Base-by-base conservation (phyloP, 2,888 invertebrate genomes). In the Sipha maydis region DNA sequence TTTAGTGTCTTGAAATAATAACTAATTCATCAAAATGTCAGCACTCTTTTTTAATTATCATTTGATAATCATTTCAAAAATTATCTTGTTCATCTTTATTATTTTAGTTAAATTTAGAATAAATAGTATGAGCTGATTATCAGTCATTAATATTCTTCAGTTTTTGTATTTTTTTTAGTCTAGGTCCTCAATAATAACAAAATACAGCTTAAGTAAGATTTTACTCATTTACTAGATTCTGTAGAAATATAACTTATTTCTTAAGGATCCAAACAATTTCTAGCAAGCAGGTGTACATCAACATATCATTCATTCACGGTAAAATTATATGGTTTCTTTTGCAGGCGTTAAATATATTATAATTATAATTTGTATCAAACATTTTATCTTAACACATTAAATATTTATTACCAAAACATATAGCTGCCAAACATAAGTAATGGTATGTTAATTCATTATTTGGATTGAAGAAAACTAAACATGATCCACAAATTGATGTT, bases 341-440 rank as follows among this genome's bases (percentile, higher is more conserved):
- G 3, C 2, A 1, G 25, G 17, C 21, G 21, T 21, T 11, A 56
- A 7, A 19, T 61, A 61, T 25, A 25, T 5, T 56, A 56, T 19
- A 21, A 21, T 61, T 25, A 61, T 8, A 61, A 25, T 61, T 61
- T 21, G 21, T 25, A 21, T 61, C 0, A 7, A 5, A 61, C 25
- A 61, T 71, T 75, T 48, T 61, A 76, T 61, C 61, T 28, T 56
- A n/a, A 28, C 17, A n/a, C 25, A n/a, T 56, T 14, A 28, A 41
- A 80, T 54, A 56, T 28, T 78, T 91, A 92, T 92, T 92, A 95
- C 95, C 98, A 92, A 96, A 93, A 78, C 97, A 92, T 38, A 95
- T 92, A 56, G 96, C 95, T 71, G 96, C 95, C 61, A 93, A 92
- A 92, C 96, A 96, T 90, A 97, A 94, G 90, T 93, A 94, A 91